Evolutionary conservation across 2,797 vertebrate genomes (phyloP), one percentile per base, ranked within the genome.

Genomic region (Etheostoma perlongum): DNA sequence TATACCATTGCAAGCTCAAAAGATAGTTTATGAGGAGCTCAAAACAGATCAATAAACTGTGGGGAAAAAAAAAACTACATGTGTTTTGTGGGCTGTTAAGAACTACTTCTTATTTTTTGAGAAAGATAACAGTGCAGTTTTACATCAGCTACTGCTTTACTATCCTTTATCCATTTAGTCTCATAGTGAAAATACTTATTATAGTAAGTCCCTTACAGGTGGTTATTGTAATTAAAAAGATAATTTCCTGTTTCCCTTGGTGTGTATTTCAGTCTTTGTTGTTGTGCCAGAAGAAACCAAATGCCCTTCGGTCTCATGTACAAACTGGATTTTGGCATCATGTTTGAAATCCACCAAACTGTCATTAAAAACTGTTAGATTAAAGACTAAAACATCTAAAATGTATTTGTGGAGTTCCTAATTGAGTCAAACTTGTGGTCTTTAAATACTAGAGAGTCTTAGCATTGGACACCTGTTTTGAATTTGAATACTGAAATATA

Each of bases 321-420:
- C 19, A 23, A 65, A 75, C 57, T 42, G 1, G 59, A 58, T 69
- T 74, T 73, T 53, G 15, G 1, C 1, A 0, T 33, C 16, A 46
- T 21, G 19, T 79, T 66, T 63, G 25, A 53, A 77, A 58, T 79
- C 51, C 21, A 60, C 44, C 36, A n/a, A 49, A 54, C 51, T 57
- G n/a, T 60, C 8, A 53, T 70, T 67, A 57, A 27, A 82, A 79
- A 72, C 44, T 15, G 13, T 46, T 13, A 70, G n/a, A 85, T 81
- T 73, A 64, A 58, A 49, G n/a, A 47, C 77, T 60, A 42, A 30
- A 67, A 64, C 21, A 3, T 64, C 11, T 67, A 10, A 42, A 78
- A 57, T 70, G 8, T 68, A n/a, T 61, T 19, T 1, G 18, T 30
- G 9, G 52, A 13, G n/a, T 64, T 64, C n/a, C 33, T 58, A 30